Percentiles rank a stretch among this genome's conserved stretches.
Conservation (phyloP, 92 coral and sea anemone species). For the Zoanthus sansibaricus region DNA sequence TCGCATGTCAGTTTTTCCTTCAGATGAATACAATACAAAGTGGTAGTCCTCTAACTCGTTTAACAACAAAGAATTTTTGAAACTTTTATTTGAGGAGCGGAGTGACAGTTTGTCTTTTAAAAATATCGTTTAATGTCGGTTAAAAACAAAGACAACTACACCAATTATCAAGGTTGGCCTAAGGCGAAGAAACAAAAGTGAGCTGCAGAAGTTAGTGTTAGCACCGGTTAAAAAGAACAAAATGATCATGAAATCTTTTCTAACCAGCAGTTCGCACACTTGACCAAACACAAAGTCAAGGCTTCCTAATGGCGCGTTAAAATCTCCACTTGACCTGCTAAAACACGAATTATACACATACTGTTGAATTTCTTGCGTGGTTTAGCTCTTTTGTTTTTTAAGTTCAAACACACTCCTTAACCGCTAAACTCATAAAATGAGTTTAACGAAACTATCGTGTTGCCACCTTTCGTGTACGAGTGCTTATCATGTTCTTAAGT, state of each 20-base stretch:
- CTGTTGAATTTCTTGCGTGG: slow-evolving; percentile 27
- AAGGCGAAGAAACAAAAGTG: slow-evolving; percentile 47
- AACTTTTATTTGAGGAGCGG: neutral
- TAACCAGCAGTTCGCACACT: slow-evolving; percentile 17
- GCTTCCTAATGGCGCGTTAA: slow-evolving; percentile 35
- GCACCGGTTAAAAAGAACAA: slow-evolving; percentile 37
- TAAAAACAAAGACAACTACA: slow-evolving; percentile 54
- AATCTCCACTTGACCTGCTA: slow-evolving; percentile 42
- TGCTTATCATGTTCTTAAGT: slow-evolving; percentile 42
- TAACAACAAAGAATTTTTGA: slow-evolving; percentile 2
- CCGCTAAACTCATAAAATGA: slow-evolving; percentile 46
- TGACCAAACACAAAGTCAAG: slow-evolving; percentile 32
- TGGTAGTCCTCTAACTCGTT: neutral
- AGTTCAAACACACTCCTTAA: slow-evolving; percentile 28
- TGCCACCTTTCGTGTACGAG: slow-evolving; percentile 50
- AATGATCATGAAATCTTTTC: slow-evolving; percentile 44
- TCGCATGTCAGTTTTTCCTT: slow-evolving; percentile 23
- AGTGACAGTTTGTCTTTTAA: slow-evolving; percentile 67
- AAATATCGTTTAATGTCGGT: slow-evolving; percentile 83
- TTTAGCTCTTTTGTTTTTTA: slow-evolving; percentile 37
- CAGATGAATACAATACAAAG: slow-evolving; percentile 19
- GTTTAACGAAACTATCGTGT: slow-evolving; percentile 48
- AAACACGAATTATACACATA: slow-evolving; percentile 8
- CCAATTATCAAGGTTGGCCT: slow-evolving; percentile 51
- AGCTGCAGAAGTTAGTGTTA: slow-evolving; percentile 23